Evolutionary conservation across 1,140 invertebrate species (phyloP), one percentile per base, ranked within the genome.

Genomic region (Drosophila takahashii): DNA sequence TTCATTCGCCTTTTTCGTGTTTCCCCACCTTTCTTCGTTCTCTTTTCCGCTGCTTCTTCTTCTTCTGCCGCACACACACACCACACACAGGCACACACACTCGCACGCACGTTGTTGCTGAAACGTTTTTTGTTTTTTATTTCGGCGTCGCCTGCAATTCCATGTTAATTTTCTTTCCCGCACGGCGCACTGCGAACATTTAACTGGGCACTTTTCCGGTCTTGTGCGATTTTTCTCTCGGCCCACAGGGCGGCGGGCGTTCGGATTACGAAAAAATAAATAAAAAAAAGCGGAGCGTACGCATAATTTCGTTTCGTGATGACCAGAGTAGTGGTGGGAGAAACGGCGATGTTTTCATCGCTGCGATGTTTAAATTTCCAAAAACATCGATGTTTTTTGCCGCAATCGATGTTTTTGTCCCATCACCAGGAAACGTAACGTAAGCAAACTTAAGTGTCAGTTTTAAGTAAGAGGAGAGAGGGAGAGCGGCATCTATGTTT

Each of bases 221-320:
- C 74, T 73, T 60, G 84, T 73, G 62, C 64, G 61, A 75, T 67
- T 81, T 76, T 79, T 75, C 69, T 59, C 57, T 47, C 60, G 59
- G 26, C 42, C 10, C 16, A 15, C 39, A 57, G 15, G 58, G 58
- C 58, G 62, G 59, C 48, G 57, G 66, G 29, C 47, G 72, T 83
- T 54, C 62, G 45, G 60, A 61, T 79, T 86, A 85, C 78, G 81
- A 86, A 86, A 86, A 79, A 84, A 85, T 71, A 78, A 81, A 86
- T 81, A 71, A 74, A 81, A 85, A 86, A 81, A 74, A 64, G 61
- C 15, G 45, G 54, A 66, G 64, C 75, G 66, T 76, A 77, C 74
- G 72, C 74, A 77, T 76, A 77, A 48, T 77, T 59, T 65, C 56
- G 57, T 56, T 37, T 50, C 27, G 54, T 62, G 26, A 11, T 26